Conservation (phyloP, 2,113 vertebrate genomes). For the Azemiops feae region DNA sequence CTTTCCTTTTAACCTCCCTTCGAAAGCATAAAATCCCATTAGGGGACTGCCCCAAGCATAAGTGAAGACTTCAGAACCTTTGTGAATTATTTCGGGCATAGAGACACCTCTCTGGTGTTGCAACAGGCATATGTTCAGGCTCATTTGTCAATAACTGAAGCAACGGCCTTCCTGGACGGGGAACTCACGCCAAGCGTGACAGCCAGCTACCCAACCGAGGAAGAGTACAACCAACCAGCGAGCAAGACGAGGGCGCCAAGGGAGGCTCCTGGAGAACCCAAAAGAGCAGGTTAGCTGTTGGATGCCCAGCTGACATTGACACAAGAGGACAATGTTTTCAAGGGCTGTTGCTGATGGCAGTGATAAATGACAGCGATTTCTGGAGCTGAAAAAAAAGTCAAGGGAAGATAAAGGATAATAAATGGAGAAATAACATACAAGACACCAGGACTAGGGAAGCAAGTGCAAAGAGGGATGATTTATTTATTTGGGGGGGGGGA, state of each 20-base stretch:
- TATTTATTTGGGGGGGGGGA: neutral
- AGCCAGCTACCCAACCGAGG: neutral
- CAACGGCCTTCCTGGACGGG: neutral
- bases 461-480: neutral
- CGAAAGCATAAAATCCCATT: neutral
- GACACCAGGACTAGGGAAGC: neutral
- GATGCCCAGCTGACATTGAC: slow-evolving; percentile 28
- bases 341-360: neutral
- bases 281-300: neutral
- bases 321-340: slow-evolving; percentile 14
- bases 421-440: slow-evolving; percentile 2
- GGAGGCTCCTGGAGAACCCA: neutral
- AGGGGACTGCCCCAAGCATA: neutral
- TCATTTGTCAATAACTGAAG: neutral
- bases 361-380: slow-evolving; percentile 14
- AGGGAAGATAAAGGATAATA: slow-evolving; percentile 15
- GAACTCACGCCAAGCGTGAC: neutral
- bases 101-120: neutral
- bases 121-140: neutral
- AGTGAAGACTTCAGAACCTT: neutral
- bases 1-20: neutral
- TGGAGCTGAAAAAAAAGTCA: neutral
- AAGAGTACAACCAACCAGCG: neutral
- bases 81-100: neutral
- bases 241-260: neutral